phyloP scores from a whole-genome alignment of 1,140 invertebrate genomes.

The Oncopeltus fasciatus region DNA sequence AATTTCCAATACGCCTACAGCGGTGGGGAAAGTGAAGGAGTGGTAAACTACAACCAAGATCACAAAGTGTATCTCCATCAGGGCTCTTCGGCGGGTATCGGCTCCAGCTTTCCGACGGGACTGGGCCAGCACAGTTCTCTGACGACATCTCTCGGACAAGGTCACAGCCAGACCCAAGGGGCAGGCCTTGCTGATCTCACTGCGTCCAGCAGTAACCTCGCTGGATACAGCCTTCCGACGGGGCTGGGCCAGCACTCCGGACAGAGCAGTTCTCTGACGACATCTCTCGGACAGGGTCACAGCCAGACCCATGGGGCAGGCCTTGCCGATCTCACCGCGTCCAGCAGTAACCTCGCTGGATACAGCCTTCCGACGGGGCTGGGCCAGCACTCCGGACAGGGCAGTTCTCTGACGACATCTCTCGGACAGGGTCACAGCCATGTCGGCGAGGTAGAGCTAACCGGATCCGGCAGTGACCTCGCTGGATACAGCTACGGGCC shows the following conservation, averaged over 20 bases:
- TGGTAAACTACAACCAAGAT: neutral
- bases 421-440: too few species aligned
- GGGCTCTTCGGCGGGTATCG: too few species aligned
- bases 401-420: too few species aligned
- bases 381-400: too few species aligned
- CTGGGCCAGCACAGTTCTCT: too few species aligned
- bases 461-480: too few species aligned
- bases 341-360: neutral
- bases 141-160: too few species aligned
- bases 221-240: neutral
- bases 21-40: slow-evolving; percentile 5
- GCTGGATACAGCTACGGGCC: neutral
- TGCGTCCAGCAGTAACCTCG: neutral
- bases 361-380: neutral
- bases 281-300: neutral
- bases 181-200: neutral
- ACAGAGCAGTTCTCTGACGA: neutral
- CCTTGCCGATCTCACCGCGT: neutral
- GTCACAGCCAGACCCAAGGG: neutral
- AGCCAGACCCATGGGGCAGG: neutral
- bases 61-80: neutral
- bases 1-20: slow-evolving; percentile 11
- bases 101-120: neutral
- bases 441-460: too few species aligned
- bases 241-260: neutral